phyloP scores from a whole-genome alignment of 2,113 vertebrate genomes.

The Chunga burmeisteri region DNA sequence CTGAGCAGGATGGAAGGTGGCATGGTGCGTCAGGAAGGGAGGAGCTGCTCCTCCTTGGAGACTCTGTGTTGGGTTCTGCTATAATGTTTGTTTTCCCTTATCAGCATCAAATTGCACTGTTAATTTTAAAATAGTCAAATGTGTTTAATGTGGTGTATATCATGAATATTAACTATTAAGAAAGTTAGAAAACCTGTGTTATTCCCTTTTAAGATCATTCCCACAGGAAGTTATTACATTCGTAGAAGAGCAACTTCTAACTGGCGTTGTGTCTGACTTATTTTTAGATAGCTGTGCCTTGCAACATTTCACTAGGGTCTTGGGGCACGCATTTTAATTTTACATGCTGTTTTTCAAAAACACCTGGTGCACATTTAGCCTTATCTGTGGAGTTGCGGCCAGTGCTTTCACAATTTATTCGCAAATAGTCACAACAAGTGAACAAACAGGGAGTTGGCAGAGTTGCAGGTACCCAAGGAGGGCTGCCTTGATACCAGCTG shows the following conservation, averaged over 20 bases:
- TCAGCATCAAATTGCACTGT: not conserved
- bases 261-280: not conserved
- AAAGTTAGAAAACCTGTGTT: not conserved
- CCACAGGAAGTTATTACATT: not conserved
- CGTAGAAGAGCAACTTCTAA: not conserved
- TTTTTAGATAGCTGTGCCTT: not conserved
- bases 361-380: not conserved
- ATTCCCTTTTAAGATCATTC: not conserved
- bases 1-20: not conserved
- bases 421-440: not conserved
- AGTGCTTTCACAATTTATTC: not conserved
- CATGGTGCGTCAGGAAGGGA: not conserved
- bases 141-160: no score
- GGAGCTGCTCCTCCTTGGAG: not conserved
- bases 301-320: not conserved
- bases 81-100: not conserved
- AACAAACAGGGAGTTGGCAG: fast-evolving
- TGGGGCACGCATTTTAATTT: not conserved
- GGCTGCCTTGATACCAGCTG: not conserved
- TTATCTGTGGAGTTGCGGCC: not conserved
- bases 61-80: not conserved
- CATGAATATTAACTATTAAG: not conserved
- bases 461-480: fast-evolving
- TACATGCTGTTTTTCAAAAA: not conserved
- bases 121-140: not conserved